Base-by-base conservation (phyloP, 2,797 vertebrate species). In the Darevskia mixta region DNA sequence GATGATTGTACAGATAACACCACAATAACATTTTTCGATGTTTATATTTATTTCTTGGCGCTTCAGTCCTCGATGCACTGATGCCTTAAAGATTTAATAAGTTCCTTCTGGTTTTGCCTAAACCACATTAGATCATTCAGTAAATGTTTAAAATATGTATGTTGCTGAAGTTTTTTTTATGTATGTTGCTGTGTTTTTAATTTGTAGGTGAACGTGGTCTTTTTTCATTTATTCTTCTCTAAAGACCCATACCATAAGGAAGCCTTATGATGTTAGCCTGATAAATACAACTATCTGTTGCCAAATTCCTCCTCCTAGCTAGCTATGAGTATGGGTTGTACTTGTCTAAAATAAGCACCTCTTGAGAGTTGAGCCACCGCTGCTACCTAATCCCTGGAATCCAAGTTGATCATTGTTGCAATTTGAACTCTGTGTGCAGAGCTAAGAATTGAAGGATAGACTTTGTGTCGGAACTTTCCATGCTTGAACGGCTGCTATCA, bases 31-130 rank as follows among this genome's bases (percentile, higher is more conserved):
- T 88, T 94, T 93, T 93, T 76, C 85, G 83, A 3, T 90, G 92
- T 93, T 93, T 67, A 43, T 96, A 94, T 95, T 96, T 96, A 95
- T 95, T 95, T 95, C 88, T 81, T 90, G 89, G 86, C 95, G 89
- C 92, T 96, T 94, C 95, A 92, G 91, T 94, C 94, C 94, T 86
- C 92, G 83, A 95, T 95, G 96, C 95, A 97, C 95, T 97, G 95
- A 97, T 97, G 97, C 97, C 97, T 97, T 98, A 98, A 97, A 94
- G 86, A 94, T 95, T 94, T 64, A 95, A 94, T 86, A 96, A 94
- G 87, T 89, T 95, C 93, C 92, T 95, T 96, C 92, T 94, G 89
- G 95, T 89, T 1, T 96, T 95, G 92, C 93, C 92, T 96, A 95
- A 96, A 94, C 94, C 96, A 90, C 80, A 93, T 32, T 95, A 91